Base-by-base conservation (phyloP, 1,140 invertebrate genomes). In the Macrobrachium rosenbergii region DNA sequence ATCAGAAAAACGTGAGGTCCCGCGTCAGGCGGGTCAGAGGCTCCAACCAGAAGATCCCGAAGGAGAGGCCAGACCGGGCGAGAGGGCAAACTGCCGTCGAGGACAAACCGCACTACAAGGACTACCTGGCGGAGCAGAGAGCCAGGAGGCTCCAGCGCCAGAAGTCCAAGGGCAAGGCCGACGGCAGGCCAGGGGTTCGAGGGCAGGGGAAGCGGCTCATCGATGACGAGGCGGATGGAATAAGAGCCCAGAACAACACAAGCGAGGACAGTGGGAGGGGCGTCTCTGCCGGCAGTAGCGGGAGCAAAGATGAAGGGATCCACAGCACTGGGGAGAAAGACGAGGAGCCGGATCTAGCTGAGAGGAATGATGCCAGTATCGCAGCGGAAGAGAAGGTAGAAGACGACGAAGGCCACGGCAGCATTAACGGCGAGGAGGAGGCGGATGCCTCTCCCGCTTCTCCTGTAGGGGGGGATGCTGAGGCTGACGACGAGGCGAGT, bases 241-340 rank as follows among this genome's bases (percentile, higher is more conserved):
- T 52, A 52, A 52, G 52, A 52, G 52, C 52, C 28, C 52, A 8
- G 12, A 52, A 52, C 6, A 52, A 52, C 52, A 52, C 52, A 8
- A 72, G 69, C 8, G 69, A 72, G 21, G 69, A 72, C 14, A 72
- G 37, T 43, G 17, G 23, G 16, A 17, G 69, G 10, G 69, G 69
- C 16, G 69, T 14, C 16, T 72, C 69, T 10, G 69, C 69, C 1
- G 69, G 69, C n/a, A 72, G 69, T n/a, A 72, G 21, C 8, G 69
- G n/a, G 10, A 72, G 69, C 23, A 72, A 72, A 23, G 69, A 72
- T 12, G 69, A 72, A 11, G 69, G 69, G 69, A 72, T 72, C 14
- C 69, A 72, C 17, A 72, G 69, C 21, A 72, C 69, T 14, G 69
- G 69, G 6, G 69, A 72, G 21, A 72, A 72, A 28, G 69, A 72